Percentiles rank a stretch among this genome's conserved stretches.
phyloP scores from a whole-genome alignment of 2,888 invertebrate genomes.

The Pedicia rivosa region DNA sequence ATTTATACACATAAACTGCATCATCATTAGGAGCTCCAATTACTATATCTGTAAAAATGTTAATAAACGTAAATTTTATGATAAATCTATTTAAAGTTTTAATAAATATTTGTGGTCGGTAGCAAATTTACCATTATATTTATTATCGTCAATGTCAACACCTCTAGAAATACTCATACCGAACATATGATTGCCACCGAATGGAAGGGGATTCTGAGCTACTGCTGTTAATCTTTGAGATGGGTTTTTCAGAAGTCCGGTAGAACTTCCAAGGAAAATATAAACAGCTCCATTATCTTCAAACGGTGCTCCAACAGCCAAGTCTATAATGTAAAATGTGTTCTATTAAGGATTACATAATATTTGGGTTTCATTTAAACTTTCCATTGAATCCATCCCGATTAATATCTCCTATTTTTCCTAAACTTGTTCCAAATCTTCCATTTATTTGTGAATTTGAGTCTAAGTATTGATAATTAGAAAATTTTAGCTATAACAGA shows the following conservation, averaged over 20 bases:
- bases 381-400: conserved; percentile 38
- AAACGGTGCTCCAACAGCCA: conserved; percentile 64
- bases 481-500: too few relatives aligned
- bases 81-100: background rate
- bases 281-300: conserved; percentile 54
- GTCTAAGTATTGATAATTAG: too few relatives aligned
- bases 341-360: background rate
- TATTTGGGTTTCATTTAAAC: background rate
- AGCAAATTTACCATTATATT: conserved; percentile 5
- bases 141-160: conserved; percentile 19
- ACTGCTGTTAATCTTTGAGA: conserved; percentile 30
- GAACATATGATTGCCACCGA: conserved; percentile 9
- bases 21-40: conserved; percentile 20
- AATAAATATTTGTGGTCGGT: background rate
- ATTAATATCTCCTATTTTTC: conserved; percentile 37
- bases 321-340: conserved; percentile 3
- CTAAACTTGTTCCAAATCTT: conserved; percentile 8
- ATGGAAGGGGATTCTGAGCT: background rate
- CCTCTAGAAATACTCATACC: conserved; percentile 16
- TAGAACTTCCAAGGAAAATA: conserved; percentile 50
- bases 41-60: conserved; percentile 14
- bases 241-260: conserved; percentile 40
- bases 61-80: conserved; percentile 3
- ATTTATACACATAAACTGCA: conserved; percentile 18
- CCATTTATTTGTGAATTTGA: too few relatives aligned